Conservation (phyloP, 1,140 invertebrate species). For the Augochlora pura region DNA sequence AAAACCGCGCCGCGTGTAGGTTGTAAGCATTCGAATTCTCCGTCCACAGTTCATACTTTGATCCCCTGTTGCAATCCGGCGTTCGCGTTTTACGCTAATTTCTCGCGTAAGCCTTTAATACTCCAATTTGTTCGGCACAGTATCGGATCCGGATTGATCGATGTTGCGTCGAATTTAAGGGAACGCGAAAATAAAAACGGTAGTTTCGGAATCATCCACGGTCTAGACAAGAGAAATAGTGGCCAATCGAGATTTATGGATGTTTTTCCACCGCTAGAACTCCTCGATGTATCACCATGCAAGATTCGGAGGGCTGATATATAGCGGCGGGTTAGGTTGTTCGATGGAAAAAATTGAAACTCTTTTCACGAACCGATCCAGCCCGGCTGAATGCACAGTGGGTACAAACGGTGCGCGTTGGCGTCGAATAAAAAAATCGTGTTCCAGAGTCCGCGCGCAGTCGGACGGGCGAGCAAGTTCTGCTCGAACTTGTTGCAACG, state of each 20-base stretch:
- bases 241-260: constrained; percentile 7
- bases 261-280: not conserved
- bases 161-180: not conserved
- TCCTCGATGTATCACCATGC: not conserved
- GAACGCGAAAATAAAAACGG: not conserved
- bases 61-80: too few species aligned
- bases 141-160: not conserved
- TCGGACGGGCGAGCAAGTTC: too few species aligned
- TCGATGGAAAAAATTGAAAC: constrained; percentile 27
- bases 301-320: not conserved
- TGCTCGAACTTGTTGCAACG: too few species aligned
- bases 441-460: constrained; percentile 18
- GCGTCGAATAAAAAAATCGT: constrained; percentile 29
- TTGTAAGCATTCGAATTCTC: too few species aligned
- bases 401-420: not conserved
- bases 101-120: too few species aligned
- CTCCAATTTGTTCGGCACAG: too few species aligned
- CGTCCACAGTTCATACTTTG: too few species aligned
- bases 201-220: not conserved
- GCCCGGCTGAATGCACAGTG: not conserved
- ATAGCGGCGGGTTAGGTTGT: not conserved
- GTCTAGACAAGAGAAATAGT: not conserved
- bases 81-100: too few species aligned
- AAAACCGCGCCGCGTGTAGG: too few species aligned
- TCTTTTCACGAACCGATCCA: not conserved